Conservation (phyloP, 2,113 vertebrate species). For the Prinia subflava region DNA sequence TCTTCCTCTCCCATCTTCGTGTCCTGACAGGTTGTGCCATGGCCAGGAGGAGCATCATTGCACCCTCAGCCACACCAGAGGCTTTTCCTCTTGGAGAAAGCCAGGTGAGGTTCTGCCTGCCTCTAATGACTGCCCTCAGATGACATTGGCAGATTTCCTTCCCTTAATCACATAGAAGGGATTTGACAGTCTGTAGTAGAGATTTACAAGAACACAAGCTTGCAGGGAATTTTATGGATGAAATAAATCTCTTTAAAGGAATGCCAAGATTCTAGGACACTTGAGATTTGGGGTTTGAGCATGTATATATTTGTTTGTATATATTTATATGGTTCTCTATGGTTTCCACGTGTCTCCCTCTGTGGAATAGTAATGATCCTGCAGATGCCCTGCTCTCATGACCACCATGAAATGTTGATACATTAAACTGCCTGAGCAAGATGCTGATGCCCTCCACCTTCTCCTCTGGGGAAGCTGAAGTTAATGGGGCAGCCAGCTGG, state of each 20-base stretch:
- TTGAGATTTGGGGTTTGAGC: constrained; percentile 16
- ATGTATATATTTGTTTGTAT: constrained; percentile 21
- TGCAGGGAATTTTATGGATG: constrained; percentile 27
- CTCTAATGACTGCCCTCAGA: neutral
- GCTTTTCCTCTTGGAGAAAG: neutral
- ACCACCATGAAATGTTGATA: constrained; percentile 21
- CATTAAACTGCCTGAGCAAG: neutral
- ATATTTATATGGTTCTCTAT: neutral
- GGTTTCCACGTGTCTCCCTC: neutral
- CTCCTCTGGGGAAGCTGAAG: neutral
- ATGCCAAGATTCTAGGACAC: constrained; percentile 8
- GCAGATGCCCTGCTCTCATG: neutral
- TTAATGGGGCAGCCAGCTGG: constrained; percentile 42
- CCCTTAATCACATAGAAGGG: neutral
- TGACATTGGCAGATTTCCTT: constrained; percentile 3
- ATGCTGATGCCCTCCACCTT: constrained; percentile 13
- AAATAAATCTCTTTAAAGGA: constrained; percentile 33
- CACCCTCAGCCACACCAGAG: neutral
- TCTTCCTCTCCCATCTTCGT: neutral
- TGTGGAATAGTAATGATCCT: constrained; percentile 13
- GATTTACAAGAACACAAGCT: constrained; percentile 8
- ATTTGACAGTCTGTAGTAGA: neutral
- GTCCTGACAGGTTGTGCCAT: neutral
- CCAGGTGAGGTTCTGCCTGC: neutral
- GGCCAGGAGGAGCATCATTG: neutral